Conservation (phyloP, 2,113 vertebrate species). For the Rhizomys pruinosus region DNA sequence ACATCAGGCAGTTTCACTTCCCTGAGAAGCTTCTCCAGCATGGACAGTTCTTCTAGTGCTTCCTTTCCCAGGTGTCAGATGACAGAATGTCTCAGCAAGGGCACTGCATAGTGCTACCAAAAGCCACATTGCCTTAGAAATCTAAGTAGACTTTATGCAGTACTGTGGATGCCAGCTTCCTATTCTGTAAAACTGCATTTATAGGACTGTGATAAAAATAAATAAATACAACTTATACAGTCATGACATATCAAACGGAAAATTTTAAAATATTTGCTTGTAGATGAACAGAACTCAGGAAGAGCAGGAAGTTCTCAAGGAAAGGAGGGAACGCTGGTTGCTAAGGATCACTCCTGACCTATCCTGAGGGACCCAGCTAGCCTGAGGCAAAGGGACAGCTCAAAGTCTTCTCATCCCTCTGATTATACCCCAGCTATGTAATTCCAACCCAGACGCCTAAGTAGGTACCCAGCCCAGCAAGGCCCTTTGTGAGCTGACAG, state of each 20-base stretch:
- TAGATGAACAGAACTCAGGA: not conserved
- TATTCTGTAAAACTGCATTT: slow-evolving; percentile 38
- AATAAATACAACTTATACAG: not conserved
- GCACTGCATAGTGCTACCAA: not conserved
- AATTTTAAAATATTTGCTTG: slow-evolving; percentile 2
- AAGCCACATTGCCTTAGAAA: slow-evolving; percentile 22
- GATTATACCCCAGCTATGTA: not conserved
- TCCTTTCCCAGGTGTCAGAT: slow-evolving; percentile 52
- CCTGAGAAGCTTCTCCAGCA: slow-evolving; percentile 35
- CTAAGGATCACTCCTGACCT: not conserved
- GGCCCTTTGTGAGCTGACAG: not conserved
- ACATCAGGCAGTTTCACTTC: slow-evolving; percentile 40
- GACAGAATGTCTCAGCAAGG: slow-evolving; percentile 59
- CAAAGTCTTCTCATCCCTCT: not conserved
- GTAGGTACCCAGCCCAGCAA: not conserved
- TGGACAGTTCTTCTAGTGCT: not conserved
- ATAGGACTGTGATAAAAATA: not conserved
- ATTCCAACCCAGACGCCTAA: not conserved
- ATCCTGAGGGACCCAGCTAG: not conserved
- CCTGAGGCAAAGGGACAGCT: not conserved
- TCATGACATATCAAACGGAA: not conserved
- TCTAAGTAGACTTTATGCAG: slow-evolving; percentile 45
- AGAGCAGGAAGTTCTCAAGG: not conserved
- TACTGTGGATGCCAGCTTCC: slow-evolving; percentile 35
- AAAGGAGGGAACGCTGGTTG: not conserved